Percentiles rank a stretch among this genome's conserved stretches.
Conservation (phyloP, 1,140 invertebrate species). For the Ostrea edulis region DNA sequence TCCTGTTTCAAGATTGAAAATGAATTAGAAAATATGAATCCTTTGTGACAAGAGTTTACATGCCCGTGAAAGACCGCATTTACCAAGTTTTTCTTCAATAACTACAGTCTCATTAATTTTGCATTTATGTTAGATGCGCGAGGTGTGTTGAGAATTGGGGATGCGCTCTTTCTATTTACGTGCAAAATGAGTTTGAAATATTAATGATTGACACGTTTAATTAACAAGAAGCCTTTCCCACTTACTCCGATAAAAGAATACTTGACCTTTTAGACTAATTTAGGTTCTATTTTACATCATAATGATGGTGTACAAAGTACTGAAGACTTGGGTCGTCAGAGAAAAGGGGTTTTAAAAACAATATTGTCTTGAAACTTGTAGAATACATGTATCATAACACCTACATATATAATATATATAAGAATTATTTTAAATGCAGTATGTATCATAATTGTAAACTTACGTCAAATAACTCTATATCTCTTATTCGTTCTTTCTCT, state of each 20-base stretch:
- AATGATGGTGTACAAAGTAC: too few species aligned
- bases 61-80: not conserved
- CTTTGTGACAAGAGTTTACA: not conserved
- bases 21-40: not conserved
- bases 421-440: too few species aligned
- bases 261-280: not conserved
- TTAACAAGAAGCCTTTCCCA: not conserved
- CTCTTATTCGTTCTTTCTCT: too few species aligned
- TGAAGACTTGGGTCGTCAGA: too few species aligned
- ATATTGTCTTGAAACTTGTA: too few species aligned
- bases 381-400: too few species aligned
- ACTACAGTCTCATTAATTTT: not conserved
- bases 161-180: not conserved
- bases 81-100: not conserved
- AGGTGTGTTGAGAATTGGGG: not conserved
- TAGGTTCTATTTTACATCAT: too few species aligned
- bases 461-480: too few species aligned
- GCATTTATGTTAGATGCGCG: not conserved
- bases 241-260: not conserved
- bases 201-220: not conserved
- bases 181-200: conserved; percentile 2
- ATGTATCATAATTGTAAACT: too few species aligned
- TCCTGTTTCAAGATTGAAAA: not conserved
- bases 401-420: too few species aligned
- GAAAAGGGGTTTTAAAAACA: too few species aligned